phyloP scores from a whole-genome alignment of 1,140 invertebrate genomes.

The Drosophila asahinai region DNA sequence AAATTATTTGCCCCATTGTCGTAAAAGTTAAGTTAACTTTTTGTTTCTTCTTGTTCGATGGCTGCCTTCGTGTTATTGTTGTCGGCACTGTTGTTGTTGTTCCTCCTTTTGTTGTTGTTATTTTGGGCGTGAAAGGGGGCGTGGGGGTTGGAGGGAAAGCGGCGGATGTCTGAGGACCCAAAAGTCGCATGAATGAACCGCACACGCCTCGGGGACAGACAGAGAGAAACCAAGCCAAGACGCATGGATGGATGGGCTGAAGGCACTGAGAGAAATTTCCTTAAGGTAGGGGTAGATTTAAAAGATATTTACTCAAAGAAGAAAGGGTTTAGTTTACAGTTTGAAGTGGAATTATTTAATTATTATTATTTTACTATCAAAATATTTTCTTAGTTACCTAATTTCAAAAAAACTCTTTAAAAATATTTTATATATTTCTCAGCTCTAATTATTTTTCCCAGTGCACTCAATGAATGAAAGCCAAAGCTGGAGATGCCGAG shows the following conservation, averaged over 20 bases:
- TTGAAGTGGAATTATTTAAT: too few species aligned
- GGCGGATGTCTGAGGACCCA: constrained; percentile 47
- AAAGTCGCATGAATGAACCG: constrained; percentile 72
- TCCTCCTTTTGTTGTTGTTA: constrained; percentile 3
- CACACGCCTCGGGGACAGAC: constrained; percentile 39
- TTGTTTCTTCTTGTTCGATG: constrained; percentile 52
- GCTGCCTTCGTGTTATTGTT: constrained; percentile 38
- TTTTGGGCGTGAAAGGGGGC: neutral
- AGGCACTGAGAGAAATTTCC: constrained; percentile 10
- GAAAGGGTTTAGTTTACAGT: too few species aligned
- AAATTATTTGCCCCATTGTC: constrained; percentile 76
- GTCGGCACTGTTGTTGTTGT: constrained; percentile 13
- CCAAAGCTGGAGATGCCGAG: neutral
- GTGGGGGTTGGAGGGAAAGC: constrained; percentile 14
- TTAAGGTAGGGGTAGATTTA: too few species aligned
- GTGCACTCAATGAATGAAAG: constrained; percentile 2
- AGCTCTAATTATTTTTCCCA: neutral
- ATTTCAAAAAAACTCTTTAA: neutral
- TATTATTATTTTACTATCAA: too few species aligned
- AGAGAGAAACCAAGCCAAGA: constrained; percentile 19
- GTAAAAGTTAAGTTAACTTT: constrained; percentile 71
- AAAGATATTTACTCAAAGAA: too few species aligned
- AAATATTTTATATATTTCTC: neutral
- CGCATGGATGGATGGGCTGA: constrained; percentile 1
- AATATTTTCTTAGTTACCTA: neutral